These are phyloP conservation scores for Cecidostiba fungosa DNA, from an alignment of 2,888 invertebrate species.

Conservation along the genomic window DNA sequence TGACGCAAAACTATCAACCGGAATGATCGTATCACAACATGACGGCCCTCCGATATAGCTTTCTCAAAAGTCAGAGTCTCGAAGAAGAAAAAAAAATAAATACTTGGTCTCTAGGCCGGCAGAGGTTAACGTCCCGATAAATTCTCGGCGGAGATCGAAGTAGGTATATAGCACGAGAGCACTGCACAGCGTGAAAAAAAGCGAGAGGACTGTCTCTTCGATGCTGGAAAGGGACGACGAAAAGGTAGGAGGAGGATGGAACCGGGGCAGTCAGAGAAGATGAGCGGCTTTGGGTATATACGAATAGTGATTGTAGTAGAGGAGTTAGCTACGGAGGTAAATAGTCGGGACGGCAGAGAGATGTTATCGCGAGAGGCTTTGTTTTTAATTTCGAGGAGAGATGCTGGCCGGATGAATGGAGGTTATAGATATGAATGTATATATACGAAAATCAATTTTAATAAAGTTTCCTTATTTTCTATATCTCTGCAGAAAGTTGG, in stretches of 20 bases:
- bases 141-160: constrained; percentile 33
- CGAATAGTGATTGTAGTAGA: no score
- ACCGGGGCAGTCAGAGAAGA: background rate
- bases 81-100: background rate
- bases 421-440: background rate
- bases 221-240: background rate
- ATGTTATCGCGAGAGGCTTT: background rate
- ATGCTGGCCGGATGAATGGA: background rate
- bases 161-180: background rate
- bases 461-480: no score
- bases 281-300: background rate
- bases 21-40: background rate
- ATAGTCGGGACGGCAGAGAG: background rate
- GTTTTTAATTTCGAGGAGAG: background rate
- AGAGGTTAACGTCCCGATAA: constrained; percentile 51
- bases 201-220: background rate
- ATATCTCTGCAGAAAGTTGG: no score
- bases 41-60: background rate
- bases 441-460: no score
- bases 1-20: background rate
- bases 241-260: background rate
- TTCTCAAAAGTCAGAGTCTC: no score
- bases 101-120: constrained; percentile 39
- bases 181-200: background rate
- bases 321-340: no score